Evolutionary conservation across 2,797 vertebrate species (phyloP).

Genomic region (Macropus fuliginosus): DNA sequence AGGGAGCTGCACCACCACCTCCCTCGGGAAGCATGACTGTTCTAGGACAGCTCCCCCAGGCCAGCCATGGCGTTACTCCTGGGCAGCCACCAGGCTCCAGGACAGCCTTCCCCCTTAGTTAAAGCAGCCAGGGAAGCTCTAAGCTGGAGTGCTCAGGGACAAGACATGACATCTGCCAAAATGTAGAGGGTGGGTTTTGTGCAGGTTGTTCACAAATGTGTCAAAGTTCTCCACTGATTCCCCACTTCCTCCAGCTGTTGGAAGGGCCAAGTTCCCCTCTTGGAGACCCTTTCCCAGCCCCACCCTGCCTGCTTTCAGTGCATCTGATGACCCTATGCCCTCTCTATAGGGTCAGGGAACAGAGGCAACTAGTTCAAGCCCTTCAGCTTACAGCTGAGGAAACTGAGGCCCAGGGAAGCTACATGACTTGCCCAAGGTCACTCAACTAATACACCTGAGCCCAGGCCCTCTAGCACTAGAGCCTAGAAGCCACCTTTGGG

Average conservation of each 20-base stretch:
- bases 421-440: not conserved
- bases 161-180: too few species aligned
- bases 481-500: not conserved
- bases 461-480: not conserved
- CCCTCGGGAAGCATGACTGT: not conserved
- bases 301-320: constrained; percentile 14
- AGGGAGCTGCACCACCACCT: not conserved
- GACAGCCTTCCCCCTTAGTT: too few species aligned
- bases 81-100: too few species aligned
- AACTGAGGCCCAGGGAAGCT: not conserved
- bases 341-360: not conserved
- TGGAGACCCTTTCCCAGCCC: not conserved
- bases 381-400: not conserved
- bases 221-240: not conserved
- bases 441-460: not conserved
- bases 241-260: not conserved
- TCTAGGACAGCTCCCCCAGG: too few species aligned
- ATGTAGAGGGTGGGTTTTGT: too few species aligned
- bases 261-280: not conserved
- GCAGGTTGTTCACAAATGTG: not conserved
- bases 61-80: too few species aligned
- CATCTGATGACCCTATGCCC: not conserved
- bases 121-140: too few species aligned
- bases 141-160: too few species aligned
- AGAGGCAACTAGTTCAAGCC: not conserved